Conservation (phyloP, 1,140 invertebrate genomes). For the Musca vetustissima region DNA sequence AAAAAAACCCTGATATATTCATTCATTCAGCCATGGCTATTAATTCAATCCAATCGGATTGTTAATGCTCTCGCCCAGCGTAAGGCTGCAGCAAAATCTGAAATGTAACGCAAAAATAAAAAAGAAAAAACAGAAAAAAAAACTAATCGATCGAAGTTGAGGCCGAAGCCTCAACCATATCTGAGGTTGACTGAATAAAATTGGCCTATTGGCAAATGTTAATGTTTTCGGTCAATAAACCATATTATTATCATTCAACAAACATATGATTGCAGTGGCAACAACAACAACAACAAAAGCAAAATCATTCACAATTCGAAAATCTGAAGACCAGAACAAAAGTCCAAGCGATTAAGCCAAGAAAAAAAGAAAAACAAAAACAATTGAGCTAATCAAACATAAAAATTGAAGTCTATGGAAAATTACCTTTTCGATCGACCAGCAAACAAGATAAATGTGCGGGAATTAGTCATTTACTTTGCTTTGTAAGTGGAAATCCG, state of each 20-base stretch:
- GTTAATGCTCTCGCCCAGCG: too few species aligned
- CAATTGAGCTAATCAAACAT: background rate
- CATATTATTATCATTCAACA: constrained; percentile 18
- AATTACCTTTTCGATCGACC: background rate
- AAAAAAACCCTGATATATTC: too few species aligned
- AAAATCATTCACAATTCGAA: background rate
- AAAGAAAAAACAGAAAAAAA: background rate
- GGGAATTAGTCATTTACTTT: constrained; percentile 1
- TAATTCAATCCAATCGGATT: too few species aligned
- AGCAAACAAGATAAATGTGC: background rate
- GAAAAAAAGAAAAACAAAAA: background rate
- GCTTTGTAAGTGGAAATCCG: constrained; percentile 13
- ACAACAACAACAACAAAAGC: too few species aligned
- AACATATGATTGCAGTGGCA: constrained; percentile 4
- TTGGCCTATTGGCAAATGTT: background rate
- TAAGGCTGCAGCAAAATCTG: too few species aligned
- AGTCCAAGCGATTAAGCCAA: background rate
- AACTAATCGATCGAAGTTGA: background rate
- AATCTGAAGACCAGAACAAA: constrained; percentile 10
- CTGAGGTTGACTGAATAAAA: background rate
- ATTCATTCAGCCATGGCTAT: too few species aligned
- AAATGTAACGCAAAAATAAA: background rate
- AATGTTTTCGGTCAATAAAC: constrained; percentile 17
- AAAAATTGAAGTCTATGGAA: background rate
- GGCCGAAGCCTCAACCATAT: background rate